phyloP scores from a whole-genome alignment of 2,797 vertebrate genomes.

The Gymnodraco acuticeps region DNA sequence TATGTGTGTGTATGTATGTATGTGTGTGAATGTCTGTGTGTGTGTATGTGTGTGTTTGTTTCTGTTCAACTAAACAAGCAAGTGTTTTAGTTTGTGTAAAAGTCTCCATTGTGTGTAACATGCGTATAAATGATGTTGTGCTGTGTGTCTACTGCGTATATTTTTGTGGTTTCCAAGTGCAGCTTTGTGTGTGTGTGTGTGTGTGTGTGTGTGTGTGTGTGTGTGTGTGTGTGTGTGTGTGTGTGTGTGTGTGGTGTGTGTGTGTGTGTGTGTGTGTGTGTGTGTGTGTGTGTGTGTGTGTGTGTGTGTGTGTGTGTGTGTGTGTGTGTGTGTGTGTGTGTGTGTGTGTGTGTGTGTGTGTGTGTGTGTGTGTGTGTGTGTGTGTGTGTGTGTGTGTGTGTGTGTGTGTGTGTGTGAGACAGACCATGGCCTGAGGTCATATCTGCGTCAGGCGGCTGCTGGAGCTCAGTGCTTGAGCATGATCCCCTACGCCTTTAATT shows the following conservation, averaged over 20 bases:
- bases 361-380: slow-evolving; percentile 22
- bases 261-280: too few species aligned
- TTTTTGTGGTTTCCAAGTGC: slow-evolving; percentile 46
- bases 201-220: slow-evolving; percentile 38
- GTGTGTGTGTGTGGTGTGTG: too few species aligned
- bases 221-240: slow-evolving; percentile 24
- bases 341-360: not conserved
- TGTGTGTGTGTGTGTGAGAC: slow-evolving; percentile 38
- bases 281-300: not conserved
- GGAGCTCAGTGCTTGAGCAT: slow-evolving; percentile 79
- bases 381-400: slow-evolving; percentile 39
- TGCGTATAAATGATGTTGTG: not conserved
- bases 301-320: not conserved
- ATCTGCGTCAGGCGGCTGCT: slow-evolving; percentile 79
- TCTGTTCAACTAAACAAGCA: not conserved
- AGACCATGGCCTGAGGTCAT: slow-evolving; percentile 84
- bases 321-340: slow-evolving; percentile 16
- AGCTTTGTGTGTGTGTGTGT: slow-evolving; percentile 27
- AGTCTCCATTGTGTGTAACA: not conserved
- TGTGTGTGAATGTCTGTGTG: not conserved
- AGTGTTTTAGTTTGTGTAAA: slow-evolving; percentile 25
- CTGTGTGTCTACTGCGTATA: slow-evolving; percentile 21
- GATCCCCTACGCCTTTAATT: slow-evolving; percentile 86
- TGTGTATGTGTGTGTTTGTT: not conserved
- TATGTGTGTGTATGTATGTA: too few species aligned